Conservation (phyloP, 2,113 vertebrate species). For the Rhabdornis inornatus region DNA sequence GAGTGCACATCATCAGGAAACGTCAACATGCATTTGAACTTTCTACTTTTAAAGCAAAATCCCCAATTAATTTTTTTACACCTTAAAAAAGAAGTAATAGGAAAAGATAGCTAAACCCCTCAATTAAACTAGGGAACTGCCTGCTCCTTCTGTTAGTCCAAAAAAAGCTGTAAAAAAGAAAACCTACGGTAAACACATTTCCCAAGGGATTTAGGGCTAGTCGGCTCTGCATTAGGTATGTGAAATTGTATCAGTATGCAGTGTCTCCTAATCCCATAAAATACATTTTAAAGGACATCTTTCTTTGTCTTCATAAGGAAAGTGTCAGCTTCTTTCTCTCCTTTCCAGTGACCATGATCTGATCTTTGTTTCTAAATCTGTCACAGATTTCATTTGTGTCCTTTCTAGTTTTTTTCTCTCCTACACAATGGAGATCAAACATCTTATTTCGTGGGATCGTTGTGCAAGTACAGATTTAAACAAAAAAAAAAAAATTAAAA, state of each 20-base stretch:
- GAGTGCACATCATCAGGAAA: background rate
- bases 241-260: background rate
- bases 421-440: background rate
- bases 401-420: background rate
- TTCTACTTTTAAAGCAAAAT: background rate
- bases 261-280: background rate
- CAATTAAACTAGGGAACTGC: background rate
- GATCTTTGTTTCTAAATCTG: background rate
- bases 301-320: background rate
- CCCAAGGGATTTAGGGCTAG: background rate
- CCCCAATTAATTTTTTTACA: background rate
- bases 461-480: background rate
- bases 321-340: background rate
- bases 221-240: background rate
- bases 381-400: background rate
- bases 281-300: background rate
- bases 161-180: background rate
- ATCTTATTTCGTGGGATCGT: background rate
- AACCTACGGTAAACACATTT: background rate
- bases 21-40: background rate
- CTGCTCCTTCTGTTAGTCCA: background rate
- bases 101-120: background rate
- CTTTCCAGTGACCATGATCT: background rate
- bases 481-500: background rate
- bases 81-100: background rate